phyloP scores from a whole-genome alignment of 1,140 invertebrate species.

The Hestina assimilis region DNA sequence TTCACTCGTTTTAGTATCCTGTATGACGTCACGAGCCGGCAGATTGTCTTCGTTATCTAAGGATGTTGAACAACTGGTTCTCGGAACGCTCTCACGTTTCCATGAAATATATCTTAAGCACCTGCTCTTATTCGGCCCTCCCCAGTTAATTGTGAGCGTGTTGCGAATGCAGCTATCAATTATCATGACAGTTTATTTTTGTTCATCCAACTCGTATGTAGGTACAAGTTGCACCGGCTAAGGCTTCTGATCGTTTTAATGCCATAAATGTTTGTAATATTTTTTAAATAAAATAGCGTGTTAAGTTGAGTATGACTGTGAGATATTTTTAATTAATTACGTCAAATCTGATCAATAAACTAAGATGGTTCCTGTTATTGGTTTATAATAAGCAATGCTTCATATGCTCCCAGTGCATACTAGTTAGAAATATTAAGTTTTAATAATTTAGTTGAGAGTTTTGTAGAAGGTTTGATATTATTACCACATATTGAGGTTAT shows the following conservation, averaged over 20 bases:
- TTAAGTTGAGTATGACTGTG: not conserved
- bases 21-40: slow-evolving; percentile 40
- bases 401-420: no score
- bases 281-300: not conserved
- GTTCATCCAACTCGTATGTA: slow-evolving; percentile 22
- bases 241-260: slow-evolving; percentile 6
- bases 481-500: no score
- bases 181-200: slow-evolving; percentile 46
- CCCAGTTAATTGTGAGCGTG: slow-evolving; percentile 59
- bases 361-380: no score
- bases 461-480: no score
- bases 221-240: slow-evolving; percentile 26
- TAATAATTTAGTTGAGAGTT: no score
- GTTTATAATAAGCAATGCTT: no score
- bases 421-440: no score
- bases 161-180: slow-evolving; percentile 61
- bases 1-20: slow-evolving; percentile 26
- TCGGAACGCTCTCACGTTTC: slow-evolving; percentile 58
- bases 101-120: slow-evolving; percentile 52
- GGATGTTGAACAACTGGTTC: slow-evolving; percentile 49
- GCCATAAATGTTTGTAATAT: not conserved
- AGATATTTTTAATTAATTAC: not conserved
- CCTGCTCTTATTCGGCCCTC: slow-evolving; percentile 58
- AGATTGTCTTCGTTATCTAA: slow-evolving; percentile 39
- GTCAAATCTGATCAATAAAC: no score